phyloP scores from a whole-genome alignment of 1,140 invertebrate species.

The Conopomorpha cramerella region DNA sequence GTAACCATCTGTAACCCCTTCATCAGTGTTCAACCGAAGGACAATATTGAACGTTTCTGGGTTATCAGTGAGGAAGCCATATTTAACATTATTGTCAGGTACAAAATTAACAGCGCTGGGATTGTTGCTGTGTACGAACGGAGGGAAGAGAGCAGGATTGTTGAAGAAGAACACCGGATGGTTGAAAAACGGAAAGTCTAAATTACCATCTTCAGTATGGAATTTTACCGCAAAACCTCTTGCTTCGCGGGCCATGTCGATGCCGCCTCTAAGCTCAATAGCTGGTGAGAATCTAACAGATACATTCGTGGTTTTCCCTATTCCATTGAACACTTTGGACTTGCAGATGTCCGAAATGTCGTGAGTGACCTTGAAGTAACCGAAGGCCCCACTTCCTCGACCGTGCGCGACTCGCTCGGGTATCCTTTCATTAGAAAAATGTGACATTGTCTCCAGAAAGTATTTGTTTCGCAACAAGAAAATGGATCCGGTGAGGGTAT shows the following conservation, averaged over 20 bases:
- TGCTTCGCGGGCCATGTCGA: constrained; percentile 75
- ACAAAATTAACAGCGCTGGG: constrained; percentile 73
- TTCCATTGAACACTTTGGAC: constrained; percentile 78
- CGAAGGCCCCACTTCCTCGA: constrained; percentile 92
- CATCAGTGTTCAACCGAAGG: constrained; percentile 71
- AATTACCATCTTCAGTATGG: constrained; percentile 79
- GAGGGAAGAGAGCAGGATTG: constrained; percentile 71
- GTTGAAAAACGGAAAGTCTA: constrained; percentile 76
- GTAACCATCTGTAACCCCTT: constrained; percentile 83
- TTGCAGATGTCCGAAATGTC: constrained; percentile 87
- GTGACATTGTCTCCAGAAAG: constrained; percentile 86
- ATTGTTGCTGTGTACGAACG: constrained; percentile 68
- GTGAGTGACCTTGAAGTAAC: constrained; percentile 94
- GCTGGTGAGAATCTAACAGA: constrained; percentile 78
- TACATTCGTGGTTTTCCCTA: constrained; percentile 87
- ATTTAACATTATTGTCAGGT: constrained; percentile 82
- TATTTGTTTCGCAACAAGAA: constrained; percentile 85
- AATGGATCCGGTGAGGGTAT: constrained; percentile 16
- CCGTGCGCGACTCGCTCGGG: constrained; percentile 92
- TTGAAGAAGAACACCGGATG: constrained; percentile 77
- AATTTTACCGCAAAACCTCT: constrained; percentile 78
- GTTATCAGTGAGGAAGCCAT: constrained; percentile 86
- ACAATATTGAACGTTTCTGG: constrained; percentile 78
- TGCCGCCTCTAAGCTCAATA: constrained; percentile 84
- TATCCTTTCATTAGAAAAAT: constrained; percentile 90